Conservation (phyloP, 2,113 vertebrate genomes). For the Donacobius atricapilla region DNA sequence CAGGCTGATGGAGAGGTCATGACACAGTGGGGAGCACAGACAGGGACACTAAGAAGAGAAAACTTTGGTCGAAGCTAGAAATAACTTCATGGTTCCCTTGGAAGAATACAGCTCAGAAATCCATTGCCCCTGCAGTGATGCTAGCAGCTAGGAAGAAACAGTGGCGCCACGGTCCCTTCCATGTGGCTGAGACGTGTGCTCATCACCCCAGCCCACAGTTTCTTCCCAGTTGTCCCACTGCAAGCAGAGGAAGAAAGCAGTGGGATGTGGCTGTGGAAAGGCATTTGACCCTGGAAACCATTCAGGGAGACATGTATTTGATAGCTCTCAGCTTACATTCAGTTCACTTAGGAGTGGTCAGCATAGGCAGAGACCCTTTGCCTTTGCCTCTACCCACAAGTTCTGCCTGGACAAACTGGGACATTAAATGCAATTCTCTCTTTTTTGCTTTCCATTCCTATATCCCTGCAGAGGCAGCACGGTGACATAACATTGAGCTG, state of each 20-base stretch:
- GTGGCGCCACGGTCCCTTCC: fast-evolving
- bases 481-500: fast-evolving
- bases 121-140: background rate
- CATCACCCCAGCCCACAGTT: background rate
- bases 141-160: background rate
- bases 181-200: fast-evolving
- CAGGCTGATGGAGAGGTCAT: background rate
- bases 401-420: background rate
- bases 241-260: background rate
- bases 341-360: background rate
- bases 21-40: background rate
- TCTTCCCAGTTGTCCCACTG: background rate
- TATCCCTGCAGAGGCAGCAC: background rate
- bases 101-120: background rate
- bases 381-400: background rate
- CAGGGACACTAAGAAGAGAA: background rate
- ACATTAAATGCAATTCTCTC: background rate
- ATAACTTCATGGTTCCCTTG: background rate
- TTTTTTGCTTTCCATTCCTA: background rate
- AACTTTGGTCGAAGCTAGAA: background rate
- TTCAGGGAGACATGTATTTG: background rate
- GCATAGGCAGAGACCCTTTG: background rate
- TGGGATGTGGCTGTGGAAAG: background rate
- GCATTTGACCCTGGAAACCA: background rate
- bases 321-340: background rate